Percentiles rank a stretch among this genome's conserved stretches.
Conservation (phyloP, 2,888 invertebrate species). For the Ophraella communa region DNA sequence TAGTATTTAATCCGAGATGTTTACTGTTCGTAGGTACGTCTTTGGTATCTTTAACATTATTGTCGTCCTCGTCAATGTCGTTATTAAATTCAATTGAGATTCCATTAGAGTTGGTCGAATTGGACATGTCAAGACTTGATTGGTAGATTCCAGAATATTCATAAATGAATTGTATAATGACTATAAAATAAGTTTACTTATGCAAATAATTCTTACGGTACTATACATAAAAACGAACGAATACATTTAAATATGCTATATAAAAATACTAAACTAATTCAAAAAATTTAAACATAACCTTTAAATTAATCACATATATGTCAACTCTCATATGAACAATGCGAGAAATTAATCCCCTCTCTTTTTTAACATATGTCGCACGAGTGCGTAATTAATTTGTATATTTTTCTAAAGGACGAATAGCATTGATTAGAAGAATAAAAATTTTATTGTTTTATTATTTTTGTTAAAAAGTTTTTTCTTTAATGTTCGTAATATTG, state of each 20-base stretch:
- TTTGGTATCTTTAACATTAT: conserved; percentile 16
- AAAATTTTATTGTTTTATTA: too few species aligned
- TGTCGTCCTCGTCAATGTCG: conserved; percentile 20
- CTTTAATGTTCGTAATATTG: too few species aligned
- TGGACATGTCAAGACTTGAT: conserved; percentile 25
- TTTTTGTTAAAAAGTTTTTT: too few species aligned
- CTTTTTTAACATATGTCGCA: too few species aligned
- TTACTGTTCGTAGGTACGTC: conserved; percentile 15
- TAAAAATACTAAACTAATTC: conserved; percentile 8
- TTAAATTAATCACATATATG: not conserved
- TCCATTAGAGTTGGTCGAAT: conserved; percentile 17
- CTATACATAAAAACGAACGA: not conserved
- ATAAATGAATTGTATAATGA: conserved; percentile 12
- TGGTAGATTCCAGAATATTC: conserved; percentile 19
- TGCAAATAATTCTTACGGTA: not conserved
- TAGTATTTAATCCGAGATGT: conserved; percentile 13
- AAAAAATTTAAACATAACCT: conserved; percentile 22
- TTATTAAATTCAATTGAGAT: conserved; percentile 24
- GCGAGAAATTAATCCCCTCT: too few species aligned
- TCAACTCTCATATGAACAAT: not conserved
- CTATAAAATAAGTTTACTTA: conserved; percentile 10
- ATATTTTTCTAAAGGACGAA: too few species aligned
- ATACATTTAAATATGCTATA: conserved; percentile 9
- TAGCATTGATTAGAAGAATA: too few species aligned
- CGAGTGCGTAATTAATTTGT: too few species aligned